A percentile compares a stretch with the other conserved stretches of the same genome.
phyloP scores from a whole-genome alignment of 1,140 invertebrate genomes.

The Melitaea cinxia region DNA sequence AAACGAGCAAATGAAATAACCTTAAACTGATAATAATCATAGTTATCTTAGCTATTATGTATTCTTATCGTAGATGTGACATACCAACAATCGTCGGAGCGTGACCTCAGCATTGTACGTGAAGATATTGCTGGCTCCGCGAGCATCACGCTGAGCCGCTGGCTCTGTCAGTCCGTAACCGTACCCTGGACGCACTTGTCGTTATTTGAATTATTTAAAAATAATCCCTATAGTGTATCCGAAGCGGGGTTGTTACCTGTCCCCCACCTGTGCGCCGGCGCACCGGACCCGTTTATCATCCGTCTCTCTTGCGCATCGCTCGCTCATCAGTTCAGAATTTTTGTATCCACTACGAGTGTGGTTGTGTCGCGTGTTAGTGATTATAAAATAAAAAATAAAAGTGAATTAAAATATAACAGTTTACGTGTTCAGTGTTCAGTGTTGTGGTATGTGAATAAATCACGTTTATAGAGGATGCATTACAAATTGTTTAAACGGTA shows the following conservation, averaged over 20 bases:
- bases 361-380: slow-evolving; percentile 46
- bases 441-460: slow-evolving; percentile 40
- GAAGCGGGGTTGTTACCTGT: slow-evolving; percentile 37
- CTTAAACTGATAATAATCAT: too few relatives aligned
- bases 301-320: slow-evolving; percentile 52
- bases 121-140: slow-evolving; percentile 23
- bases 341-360: slow-evolving; percentile 50
- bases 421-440: slow-evolving; percentile 41
- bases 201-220: slow-evolving; percentile 28
- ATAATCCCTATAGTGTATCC: slow-evolving; percentile 15
- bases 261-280: slow-evolving; percentile 52
- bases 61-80: slow-evolving; percentile 13
- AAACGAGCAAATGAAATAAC: too few relatives aligned
- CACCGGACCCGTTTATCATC: slow-evolving; percentile 43
- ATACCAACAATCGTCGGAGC: slow-evolving; percentile 1
- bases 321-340: slow-evolving; percentile 51
- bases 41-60: background rate
- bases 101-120: slow-evolving; percentile 19
- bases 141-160: background rate
- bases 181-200: slow-evolving; percentile 23
- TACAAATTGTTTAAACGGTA: slow-evolving; percentile 76
- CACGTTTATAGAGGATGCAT: slow-evolving; percentile 60
- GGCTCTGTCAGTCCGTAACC: background rate
- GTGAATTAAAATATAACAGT: slow-evolving; percentile 37
- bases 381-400: slow-evolving; percentile 25